A percentile compares a stretch with the other conserved stretches of the same genome.
phyloP scores from a whole-genome alignment of 1,140 invertebrate species.

The Drosophila punjabiensis region DNA sequence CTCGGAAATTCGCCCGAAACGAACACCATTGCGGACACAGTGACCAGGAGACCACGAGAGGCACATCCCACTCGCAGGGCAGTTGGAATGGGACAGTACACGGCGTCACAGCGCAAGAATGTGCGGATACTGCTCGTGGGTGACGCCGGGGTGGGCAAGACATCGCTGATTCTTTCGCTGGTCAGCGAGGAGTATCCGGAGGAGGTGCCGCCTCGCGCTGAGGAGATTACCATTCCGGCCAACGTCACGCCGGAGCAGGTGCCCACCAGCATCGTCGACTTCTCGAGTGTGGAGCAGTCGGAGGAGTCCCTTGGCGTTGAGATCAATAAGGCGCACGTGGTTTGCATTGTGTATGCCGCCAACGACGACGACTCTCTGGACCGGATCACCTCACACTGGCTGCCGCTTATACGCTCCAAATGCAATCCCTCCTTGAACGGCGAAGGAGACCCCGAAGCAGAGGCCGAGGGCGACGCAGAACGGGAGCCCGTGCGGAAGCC shows the following conservation, averaged over 20 bases:
- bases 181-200: slow-evolving; percentile 99
- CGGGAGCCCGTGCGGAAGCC: slow-evolving; percentile 91
- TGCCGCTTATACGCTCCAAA: slow-evolving; percentile 88
- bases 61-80: slow-evolving; percentile 19
- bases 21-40: slow-evolving; percentile 8
- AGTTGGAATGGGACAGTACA: slow-evolving; percentile 74
- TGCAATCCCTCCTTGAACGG: slow-evolving; percentile 77
- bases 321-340: slow-evolving; percentile 97
- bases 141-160: slow-evolving; percentile 97
- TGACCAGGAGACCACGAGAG: slow-evolving; percentile 28
- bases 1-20: slow-evolving; percentile 15
- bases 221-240: slow-evolving; percentile 99
- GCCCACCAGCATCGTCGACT: slow-evolving; percentile 99
- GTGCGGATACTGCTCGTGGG: slow-evolving; percentile 96
- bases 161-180: slow-evolving; percentile 97
- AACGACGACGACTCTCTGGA: slow-evolving; percentile 96
- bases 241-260: slow-evolving; percentile 99
- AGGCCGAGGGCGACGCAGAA: slow-evolving; percentile 85
- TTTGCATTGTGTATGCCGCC: slow-evolving; percentile 99
- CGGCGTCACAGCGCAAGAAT: slow-evolving; percentile 87
- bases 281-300: slow-evolving; percentile 96
- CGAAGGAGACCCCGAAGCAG: slow-evolving; percentile 22
- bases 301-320: slow-evolving; percentile 95
- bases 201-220: slow-evolving; percentile 97
- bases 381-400: slow-evolving; percentile 96